These are phyloP conservation scores for Drosophila prosaltans DNA, from an alignment of 1,140 invertebrate species.

Conservation along the genomic window DNA sequence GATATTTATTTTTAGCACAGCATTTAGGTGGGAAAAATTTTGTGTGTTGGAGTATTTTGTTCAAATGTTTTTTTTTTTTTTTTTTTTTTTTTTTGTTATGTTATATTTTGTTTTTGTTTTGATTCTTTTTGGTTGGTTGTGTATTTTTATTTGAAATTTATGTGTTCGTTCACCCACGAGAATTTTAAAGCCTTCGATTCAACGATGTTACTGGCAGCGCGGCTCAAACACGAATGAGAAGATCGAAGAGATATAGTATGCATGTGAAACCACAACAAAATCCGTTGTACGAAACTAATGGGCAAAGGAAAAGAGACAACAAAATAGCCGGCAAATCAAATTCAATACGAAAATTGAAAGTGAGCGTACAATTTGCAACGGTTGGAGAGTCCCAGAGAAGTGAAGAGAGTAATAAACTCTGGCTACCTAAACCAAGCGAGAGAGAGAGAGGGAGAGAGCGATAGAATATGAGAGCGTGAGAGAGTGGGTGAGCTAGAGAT, in stretches of 20 bases:
- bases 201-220: constrained; percentile 53
- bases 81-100: neutral
- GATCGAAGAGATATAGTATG: constrained; percentile 41
- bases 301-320: constrained; percentile 42
- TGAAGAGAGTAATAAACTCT: neutral
- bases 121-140: neutral
- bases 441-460: constrained; percentile 1
- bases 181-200: constrained; percentile 9
- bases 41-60: too few relatives aligned
- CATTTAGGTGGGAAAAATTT: constrained; percentile 20
- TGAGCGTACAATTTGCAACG: constrained; percentile 41
- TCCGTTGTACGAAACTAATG: constrained; percentile 39
- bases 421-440: neutral
- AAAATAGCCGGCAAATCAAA: constrained; percentile 46
- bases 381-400: constrained; percentile 8
- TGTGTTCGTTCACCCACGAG: constrained; percentile 4
- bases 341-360: constrained; percentile 52
- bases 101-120: neutral
- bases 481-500: constrained; percentile 1
- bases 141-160: neutral
- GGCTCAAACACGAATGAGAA: constrained; percentile 68
- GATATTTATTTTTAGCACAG: constrained; percentile 50
- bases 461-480: neutral
- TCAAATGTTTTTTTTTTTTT: too few relatives aligned
- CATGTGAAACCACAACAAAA: constrained; percentile 51